These are phyloP conservation scores for Halyomorpha halys DNA, from an alignment of 1,140 invertebrate species.

Conservation along the genomic window DNA sequence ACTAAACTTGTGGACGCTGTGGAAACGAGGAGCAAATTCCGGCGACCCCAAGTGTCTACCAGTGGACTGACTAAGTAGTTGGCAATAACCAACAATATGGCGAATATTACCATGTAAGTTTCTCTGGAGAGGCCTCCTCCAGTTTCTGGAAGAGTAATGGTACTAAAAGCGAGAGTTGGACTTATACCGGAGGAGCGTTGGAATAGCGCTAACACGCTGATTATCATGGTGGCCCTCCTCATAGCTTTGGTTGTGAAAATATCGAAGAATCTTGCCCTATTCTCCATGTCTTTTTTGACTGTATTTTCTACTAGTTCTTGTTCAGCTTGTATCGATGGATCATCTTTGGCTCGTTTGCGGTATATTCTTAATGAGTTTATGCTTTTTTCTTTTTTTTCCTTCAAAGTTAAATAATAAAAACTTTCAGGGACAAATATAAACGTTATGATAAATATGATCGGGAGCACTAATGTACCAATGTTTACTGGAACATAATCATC, in stretches of 20 bases:
- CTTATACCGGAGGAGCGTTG: conserved; percentile 31
- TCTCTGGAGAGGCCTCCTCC: conserved; percentile 20
- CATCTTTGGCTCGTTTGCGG: conserved; percentile 42
- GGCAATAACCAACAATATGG: conserved; percentile 34
- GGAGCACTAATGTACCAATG: conserved; percentile 48
- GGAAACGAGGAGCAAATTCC: conserved; percentile 44
- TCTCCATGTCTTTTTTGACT: conserved; percentile 25
- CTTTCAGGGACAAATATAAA: conserved; percentile 69
- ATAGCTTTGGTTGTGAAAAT: conserved; percentile 27
- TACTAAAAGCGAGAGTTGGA: conserved; percentile 30
- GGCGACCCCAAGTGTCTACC: conserved; percentile 41
- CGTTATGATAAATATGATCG: conserved; percentile 50
- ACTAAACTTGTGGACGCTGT: conserved; percentile 25
- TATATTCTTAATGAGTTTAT: conserved; percentile 43
- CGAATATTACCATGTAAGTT: conserved; percentile 29
- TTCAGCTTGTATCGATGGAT: conserved; percentile 24
- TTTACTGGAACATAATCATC: conserved; percentile 52
- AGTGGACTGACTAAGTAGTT: conserved; percentile 39
- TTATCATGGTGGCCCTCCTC: conserved; percentile 29
- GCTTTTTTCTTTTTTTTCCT: conserved; percentile 48
- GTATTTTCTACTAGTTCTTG: conserved; percentile 25
- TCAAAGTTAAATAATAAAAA: conserved; percentile 55
- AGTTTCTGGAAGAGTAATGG: conserved; percentile 32
- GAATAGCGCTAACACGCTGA: conserved; percentile 25
- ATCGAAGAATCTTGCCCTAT: conserved; percentile 26